These are phyloP conservation scores for Felis chaus DNA, from an alignment of 2,113 vertebrate genomes.

Conservation along the genomic window DNA sequence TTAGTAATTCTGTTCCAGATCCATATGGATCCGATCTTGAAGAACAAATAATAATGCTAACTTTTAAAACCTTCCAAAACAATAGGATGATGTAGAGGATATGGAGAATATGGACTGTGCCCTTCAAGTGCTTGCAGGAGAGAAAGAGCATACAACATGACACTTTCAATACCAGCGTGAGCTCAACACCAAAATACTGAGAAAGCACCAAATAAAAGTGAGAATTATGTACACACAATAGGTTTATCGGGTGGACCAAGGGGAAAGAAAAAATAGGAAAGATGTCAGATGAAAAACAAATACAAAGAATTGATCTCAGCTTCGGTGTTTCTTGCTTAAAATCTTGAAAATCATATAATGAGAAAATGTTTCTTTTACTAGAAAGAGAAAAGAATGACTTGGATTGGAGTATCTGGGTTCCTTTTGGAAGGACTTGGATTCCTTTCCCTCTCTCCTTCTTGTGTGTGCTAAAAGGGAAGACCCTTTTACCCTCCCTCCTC, in stretches of 20 bases:
- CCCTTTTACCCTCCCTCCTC: not conserved
- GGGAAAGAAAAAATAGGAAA: not conserved
- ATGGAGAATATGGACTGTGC: not conserved
- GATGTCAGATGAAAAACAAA: conserved; percentile 20
- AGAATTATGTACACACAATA: not conserved
- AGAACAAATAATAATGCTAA: not conserved
- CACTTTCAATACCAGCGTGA: not conserved
- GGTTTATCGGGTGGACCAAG: not conserved
- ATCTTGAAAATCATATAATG: conserved; percentile 7
- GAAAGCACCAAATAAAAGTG: not conserved
- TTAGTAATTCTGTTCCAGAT: conserved; percentile 13
- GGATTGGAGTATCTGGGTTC: not conserved
- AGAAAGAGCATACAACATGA: not conserved
- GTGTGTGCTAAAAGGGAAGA: not conserved
- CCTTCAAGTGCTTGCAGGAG: not conserved
- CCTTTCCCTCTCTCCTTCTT: not conserved
- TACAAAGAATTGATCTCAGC: not conserved
- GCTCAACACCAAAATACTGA: conserved; percentile 5
- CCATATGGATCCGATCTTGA: not conserved
- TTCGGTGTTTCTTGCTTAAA: not conserved
- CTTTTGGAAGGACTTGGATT: not conserved
- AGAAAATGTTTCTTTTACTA: conserved; percentile 24
- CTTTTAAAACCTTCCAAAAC: not conserved
- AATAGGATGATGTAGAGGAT: not conserved
- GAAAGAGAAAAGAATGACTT: conserved; percentile 43